Base-by-base conservation (phyloP, 2,888 invertebrate genomes). In the Parelbella ahira region DNA sequence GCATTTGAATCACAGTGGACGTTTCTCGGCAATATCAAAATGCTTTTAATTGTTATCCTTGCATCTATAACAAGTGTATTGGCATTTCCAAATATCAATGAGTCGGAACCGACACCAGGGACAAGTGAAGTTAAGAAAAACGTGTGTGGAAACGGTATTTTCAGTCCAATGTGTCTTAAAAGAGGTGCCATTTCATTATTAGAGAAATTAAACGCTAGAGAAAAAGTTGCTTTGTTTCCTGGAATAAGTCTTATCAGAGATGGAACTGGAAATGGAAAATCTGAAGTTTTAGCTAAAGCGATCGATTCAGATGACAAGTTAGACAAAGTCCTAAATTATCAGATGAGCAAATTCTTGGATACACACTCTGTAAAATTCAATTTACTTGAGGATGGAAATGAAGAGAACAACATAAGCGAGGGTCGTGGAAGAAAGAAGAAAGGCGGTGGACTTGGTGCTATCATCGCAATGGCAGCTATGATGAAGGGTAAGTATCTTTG, bases 141-240 rank as follows among this genome's bases (percentile, higher is more conserved):
- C 5, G 25, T 19, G 2, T 41, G 41, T 41, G 27, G 9, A 3
- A 21, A 33, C 12, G 41, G 41, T 0, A 41, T 41, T 27, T 33
- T 33, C 7, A 39, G 27, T 27, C 27, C 27, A 20, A n/a, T 10
- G 4, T 41, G 41, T 21, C 41, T 41, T 10, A 33, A 41, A 41
- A 11, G 27, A 27, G 32, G 33, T 27, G 41, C 41, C 21, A 32
- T 39, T 18, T 10, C 27, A 4, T 9, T 33, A n/a, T 2, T 39
- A 0, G 25, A 39, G 13, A 32, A 10, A 8, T 1, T 39, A 0
- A 39, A 39, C n/a, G 24, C 24, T 39, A 39, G 32, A 9, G 9
- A 39, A 18, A 19, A 39, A 25, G 25, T 39, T 1, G 20, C 39
- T 19, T n/a, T 39, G 13, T 32, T 32, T n/a, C 25, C 32, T 7